Percentiles rank a stretch among this genome's conserved stretches.
Conservation (phyloP, 2,797 vertebrate genomes). For the Coccyzus lansbergi region DNA sequence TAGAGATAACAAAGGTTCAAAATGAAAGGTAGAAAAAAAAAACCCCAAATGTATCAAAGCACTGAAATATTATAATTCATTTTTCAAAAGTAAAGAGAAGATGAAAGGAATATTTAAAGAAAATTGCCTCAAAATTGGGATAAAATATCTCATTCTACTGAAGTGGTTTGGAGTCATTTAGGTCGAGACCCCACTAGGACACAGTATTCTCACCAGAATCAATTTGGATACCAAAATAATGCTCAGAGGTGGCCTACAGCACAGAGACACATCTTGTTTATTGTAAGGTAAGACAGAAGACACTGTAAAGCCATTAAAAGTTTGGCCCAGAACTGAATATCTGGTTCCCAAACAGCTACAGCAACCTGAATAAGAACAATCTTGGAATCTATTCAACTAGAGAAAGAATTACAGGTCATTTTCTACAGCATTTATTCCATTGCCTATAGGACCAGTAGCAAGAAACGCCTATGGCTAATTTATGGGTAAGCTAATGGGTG, state of each 20-base stretch:
- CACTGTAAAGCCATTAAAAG: not conserved
- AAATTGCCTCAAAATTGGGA: not conserved
- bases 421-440: not conserved
- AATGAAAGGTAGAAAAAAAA: fast-evolving
- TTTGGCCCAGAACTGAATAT: not conserved
- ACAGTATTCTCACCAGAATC: not conserved
- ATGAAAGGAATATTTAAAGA: not conserved
- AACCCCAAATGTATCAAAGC: fast-evolving
- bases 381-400: not conserved
- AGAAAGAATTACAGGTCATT: not conserved
- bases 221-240: not conserved
- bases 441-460: not conserved
- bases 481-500: not conserved
- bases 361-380: not conserved
- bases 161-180: not conserved
- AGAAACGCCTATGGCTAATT: not conserved
- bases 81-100: not conserved
- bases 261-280: not conserved
- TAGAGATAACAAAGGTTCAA: not conserved
- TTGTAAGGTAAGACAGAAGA: not conserved
- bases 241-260: too few relatives aligned
- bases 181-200: not conserved
- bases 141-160: not conserved
- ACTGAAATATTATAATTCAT: too few relatives aligned
- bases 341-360: not conserved